Evolutionary conservation across 1,140 invertebrate species (phyloP), one percentile per base, ranked within the genome.

Genomic region (Pantala flavescens): DNA sequence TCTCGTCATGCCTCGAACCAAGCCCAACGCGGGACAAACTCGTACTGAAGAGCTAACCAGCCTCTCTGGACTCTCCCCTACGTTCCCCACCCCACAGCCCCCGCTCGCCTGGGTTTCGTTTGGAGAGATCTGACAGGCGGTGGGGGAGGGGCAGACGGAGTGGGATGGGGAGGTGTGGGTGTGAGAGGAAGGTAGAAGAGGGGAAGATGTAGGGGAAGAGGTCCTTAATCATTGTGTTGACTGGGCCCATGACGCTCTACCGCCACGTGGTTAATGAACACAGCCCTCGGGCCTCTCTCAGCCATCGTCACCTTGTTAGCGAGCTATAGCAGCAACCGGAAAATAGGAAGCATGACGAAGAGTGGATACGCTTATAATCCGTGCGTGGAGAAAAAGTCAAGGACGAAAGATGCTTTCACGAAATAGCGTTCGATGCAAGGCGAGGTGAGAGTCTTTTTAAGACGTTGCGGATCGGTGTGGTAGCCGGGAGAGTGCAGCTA

Each of bases 291-390:
- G 49, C 49, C 49, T 63, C 49, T 19, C 49, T 12, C 49, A 16
- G 14, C 49, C 49, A 63, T 63, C 49, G 49, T 63, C 49, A 63
- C 49, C 49, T 63, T 63, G 49, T 63, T 63, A 63, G 49, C 49
- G 49, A 63, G 49, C 49, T 16, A 63, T 16, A 63, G 49, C 28
- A 36, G 28, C 28, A 36, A 36, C 28, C 28, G 28, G 28, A 36
- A 36, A 36, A 36, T 36, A 36, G 28, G 28, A 36, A 36, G 28
- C 28, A 36, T 36, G 28, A 36, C 28, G 28, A 36, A 36, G 28
- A 36, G 28, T 36, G 28, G 28, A 36, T 36, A 36, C 28, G 28
- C 28, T 36, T 36, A 36, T 36, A 36, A 36, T 36, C 28, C 28
- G 28, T 36, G 28, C 28, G 28, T 36, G 28, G 28, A 36, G 28